phyloP scores from a whole-genome alignment of 2,797 vertebrate species.

The Hippoglossus hippoglossus region DNA sequence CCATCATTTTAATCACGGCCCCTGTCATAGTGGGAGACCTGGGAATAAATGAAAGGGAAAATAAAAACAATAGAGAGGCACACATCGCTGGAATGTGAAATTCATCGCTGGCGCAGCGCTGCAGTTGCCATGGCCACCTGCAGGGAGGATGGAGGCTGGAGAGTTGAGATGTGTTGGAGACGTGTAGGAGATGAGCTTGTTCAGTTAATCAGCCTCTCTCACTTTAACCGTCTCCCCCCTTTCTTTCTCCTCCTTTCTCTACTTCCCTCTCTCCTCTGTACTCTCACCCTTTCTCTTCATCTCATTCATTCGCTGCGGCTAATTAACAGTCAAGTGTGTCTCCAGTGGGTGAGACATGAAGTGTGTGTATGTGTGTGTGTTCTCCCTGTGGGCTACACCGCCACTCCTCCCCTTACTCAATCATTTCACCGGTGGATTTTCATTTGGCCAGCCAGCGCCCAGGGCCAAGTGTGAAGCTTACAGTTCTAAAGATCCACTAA shows the following conservation, averaged over 20 bases:
- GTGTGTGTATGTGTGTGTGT: slow-evolving; percentile 41
- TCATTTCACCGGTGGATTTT: slow-evolving; percentile 81
- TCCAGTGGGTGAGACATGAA: slow-evolving; percentile 75
- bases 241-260: slow-evolving; percentile 21
- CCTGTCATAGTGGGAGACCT: slow-evolving; percentile 43
- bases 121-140: slow-evolving; percentile 77
- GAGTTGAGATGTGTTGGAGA: slow-evolving; percentile 74
- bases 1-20: slow-evolving; percentile 69
- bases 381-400: slow-evolving; percentile 63
- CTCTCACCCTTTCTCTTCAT: slow-evolving; percentile 59
- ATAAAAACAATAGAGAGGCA: slow-evolving; percentile 58
- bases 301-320: slow-evolving; percentile 70
- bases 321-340: slow-evolving; percentile 83
- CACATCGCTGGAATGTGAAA: slow-evolving; percentile 59
- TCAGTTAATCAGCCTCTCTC: slow-evolving; percentile 82
- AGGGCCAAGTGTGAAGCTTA: slow-evolving; percentile 63
- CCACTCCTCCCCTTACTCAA: slow-evolving; percentile 69
- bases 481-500: slow-evolving; percentile 47
- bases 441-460: slow-evolving; percentile 73
- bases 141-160: slow-evolving; percentile 70
- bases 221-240: slow-evolving; percentile 45
- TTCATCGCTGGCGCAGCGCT: slow-evolving; percentile 40
- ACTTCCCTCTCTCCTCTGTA: slow-evolving; percentile 37
- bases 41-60: slow-evolving; percentile 64
- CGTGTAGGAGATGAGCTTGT: slow-evolving; percentile 73